Base-by-base conservation (phyloP, 92 coral and sea anemone species). In the Heliopora coerulea region DNA sequence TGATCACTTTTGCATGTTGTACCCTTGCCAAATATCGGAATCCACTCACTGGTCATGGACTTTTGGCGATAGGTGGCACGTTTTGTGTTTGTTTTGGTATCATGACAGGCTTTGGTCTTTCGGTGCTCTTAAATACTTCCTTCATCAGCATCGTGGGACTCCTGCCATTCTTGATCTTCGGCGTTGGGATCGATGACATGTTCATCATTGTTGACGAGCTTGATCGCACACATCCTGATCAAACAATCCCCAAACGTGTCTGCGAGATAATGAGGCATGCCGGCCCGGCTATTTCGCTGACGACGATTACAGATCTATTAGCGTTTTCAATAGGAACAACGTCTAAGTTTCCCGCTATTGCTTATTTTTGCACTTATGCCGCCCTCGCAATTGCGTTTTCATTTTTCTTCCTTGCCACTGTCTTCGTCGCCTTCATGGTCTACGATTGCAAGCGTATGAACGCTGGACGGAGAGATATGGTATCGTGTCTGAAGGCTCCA, bases 291-390 rank as follows among this genome's bases (percentile, higher is more conserved):
- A 37, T 37, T 37, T 4, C 42, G 6, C 4, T 37, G 42, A 37
- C 42, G 5, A 37, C 42, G 10, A 37, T 37, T 4, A 37, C 42
- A 37, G 42, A 37, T 37, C 42, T 37, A 3, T 10, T 37, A 37
- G 42, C 42, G 42, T 37, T 37, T 32, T 91, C 87, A 0, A 88
- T 89, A 12, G 87, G 96, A 28, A 87, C 96, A 21, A 80, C 91
- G 17, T 70, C 96, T 0, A 54, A 85, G 77, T 84, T 89, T 9
- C 96, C 96, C 28, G 79, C 86, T 7, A 77, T 89, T 21, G 75
- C 54, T 65, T 87, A 80, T 54, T 89, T 89, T 77, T 89, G 96
- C 30, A 70, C 73, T 25, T 89, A 89, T n/a, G 89, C 96, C 7
- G 91, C 96, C 0, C 52, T 84, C 56, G 54, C 89, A 0, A 83